phyloP scores from a whole-genome alignment of 2,113 vertebrate species.

The Clupea harengus region DNA sequence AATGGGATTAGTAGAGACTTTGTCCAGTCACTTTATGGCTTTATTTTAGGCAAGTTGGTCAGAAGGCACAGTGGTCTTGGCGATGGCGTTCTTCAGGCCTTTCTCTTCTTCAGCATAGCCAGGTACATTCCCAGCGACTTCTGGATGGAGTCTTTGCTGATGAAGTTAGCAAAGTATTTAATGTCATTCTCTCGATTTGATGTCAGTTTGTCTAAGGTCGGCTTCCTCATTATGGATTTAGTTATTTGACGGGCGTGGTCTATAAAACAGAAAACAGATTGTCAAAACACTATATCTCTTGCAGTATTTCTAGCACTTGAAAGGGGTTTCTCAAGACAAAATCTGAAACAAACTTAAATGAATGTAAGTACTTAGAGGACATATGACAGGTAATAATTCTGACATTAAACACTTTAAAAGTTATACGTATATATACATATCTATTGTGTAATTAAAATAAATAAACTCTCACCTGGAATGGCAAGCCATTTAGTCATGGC shows the following conservation, averaged over 20 bases:
- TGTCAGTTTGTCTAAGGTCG: slow-evolving; percentile 73
- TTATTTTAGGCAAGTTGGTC: not conserved
- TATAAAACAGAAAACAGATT: slow-evolving; percentile 31
- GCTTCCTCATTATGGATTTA: slow-evolving; percentile 90
- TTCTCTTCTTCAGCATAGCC: slow-evolving; percentile 81
- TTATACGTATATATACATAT: not conserved
- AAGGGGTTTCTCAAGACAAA: not conserved
- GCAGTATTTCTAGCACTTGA: not conserved
- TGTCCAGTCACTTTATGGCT: not conserved
- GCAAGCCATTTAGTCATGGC: slow-evolving; percentile 81
- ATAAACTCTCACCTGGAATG: slow-evolving; percentile 77
- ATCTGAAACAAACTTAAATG: not conserved
- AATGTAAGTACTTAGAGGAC: not conserved
- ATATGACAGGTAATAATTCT: not conserved
- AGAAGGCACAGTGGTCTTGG: not conserved
- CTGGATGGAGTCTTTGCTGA: slow-evolving; percentile 89
- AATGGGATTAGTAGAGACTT: not conserved
- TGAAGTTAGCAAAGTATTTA: slow-evolving; percentile 81
- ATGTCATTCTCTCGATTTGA: slow-evolving; percentile 79
- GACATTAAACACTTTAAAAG: not conserved
- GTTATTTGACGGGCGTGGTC: slow-evolving; percentile 78
- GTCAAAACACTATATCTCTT: not conserved
- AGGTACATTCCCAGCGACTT: slow-evolving; percentile 85
- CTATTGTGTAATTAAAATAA: not conserved
- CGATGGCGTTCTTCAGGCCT: slow-evolving; percentile 48